Conservation (phyloP, 2,888 invertebrate species). For the Anthophora plumipes region DNA sequence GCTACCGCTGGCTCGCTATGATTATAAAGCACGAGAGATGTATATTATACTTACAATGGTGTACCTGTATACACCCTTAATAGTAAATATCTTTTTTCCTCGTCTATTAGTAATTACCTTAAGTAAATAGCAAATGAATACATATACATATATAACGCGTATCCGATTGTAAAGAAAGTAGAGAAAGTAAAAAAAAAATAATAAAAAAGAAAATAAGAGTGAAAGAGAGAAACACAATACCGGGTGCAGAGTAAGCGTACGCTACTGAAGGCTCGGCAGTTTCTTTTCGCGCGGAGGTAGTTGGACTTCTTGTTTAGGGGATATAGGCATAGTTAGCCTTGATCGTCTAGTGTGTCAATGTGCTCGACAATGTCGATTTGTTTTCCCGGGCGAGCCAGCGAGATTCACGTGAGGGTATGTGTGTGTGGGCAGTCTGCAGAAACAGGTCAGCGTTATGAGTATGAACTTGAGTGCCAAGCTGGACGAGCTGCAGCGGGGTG, state of each 20-base stretch:
- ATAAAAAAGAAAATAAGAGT: constrained; percentile 45
- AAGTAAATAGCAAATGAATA: too few species aligned
- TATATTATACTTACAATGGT: background rate
- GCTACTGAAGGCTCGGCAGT: constrained; percentile 72
- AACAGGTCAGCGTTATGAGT: constrained; percentile 99
- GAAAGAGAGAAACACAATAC: constrained; percentile 43
- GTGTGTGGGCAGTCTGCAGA: constrained; percentile 91
- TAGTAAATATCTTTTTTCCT: constrained; percentile 16
- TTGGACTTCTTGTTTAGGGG: constrained; percentile 67
- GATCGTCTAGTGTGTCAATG: constrained; percentile 74
- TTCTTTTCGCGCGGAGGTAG: constrained; percentile 62
- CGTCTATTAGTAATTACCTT: background rate
- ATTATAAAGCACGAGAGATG: constrained; percentile 40
- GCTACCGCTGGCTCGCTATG: constrained; percentile 64
- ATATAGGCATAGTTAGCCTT: constrained; percentile 70
- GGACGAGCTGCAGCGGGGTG: constrained; percentile 95
- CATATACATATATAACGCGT: too few species aligned
- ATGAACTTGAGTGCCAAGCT: constrained; percentile 97
- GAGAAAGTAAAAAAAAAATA: background rate
- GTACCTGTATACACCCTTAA: constrained; percentile 29
- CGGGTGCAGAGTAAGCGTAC: constrained; percentile 24
- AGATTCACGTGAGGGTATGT: constrained; percentile 70
- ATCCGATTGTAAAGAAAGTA: background rate
- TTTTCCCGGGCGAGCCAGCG: constrained; percentile 68
- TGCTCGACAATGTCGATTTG: constrained; percentile 70